Evolutionary conservation across 1,140 invertebrate genomes (phyloP).

Genomic region (Rhizoglyphus robini): DNA sequence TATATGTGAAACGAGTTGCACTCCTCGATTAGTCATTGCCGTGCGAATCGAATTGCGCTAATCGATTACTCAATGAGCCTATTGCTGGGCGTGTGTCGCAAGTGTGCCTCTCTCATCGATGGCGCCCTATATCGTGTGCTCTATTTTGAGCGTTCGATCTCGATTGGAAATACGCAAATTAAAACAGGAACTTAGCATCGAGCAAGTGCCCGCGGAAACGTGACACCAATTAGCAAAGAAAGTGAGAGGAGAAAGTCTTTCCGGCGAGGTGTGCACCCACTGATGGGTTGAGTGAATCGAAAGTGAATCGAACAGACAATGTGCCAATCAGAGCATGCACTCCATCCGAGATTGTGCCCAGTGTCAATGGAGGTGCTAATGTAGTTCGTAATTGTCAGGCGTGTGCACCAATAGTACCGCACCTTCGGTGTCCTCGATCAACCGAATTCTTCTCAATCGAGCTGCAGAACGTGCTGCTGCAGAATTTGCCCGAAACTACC

Average conservation of each 20-base stretch:
- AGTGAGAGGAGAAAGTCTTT: constrained; percentile 26
- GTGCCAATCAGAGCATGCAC: background rate
- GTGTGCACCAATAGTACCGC: constrained; percentile 79
- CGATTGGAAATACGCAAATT: background rate
- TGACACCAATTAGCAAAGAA: background rate
- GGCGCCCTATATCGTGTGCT: background rate
- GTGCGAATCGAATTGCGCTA: background rate
- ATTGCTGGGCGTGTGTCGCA: background rate
- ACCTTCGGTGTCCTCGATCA: constrained; percentile 78
- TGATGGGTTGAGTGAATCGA: no score
- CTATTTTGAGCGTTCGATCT: background rate
- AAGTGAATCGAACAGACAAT: constrained; percentile 18
- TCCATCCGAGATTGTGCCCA: no score
- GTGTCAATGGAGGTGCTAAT: background rate
- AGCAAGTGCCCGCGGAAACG: no score
- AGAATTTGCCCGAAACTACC: constrained; percentile 64
- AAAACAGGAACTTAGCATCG: no score
- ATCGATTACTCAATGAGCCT: background rate
- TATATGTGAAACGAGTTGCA: background rate
- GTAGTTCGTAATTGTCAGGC: constrained; percentile 35
- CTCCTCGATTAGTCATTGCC: no score
- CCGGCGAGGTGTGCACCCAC: no score
- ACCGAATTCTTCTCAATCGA: constrained; percentile 68
- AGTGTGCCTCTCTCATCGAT: no score
- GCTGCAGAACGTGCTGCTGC: constrained; percentile 82